Conservation (phyloP, 2,113 vertebrate genomes). For the Gopherus evgoodei region DNA sequence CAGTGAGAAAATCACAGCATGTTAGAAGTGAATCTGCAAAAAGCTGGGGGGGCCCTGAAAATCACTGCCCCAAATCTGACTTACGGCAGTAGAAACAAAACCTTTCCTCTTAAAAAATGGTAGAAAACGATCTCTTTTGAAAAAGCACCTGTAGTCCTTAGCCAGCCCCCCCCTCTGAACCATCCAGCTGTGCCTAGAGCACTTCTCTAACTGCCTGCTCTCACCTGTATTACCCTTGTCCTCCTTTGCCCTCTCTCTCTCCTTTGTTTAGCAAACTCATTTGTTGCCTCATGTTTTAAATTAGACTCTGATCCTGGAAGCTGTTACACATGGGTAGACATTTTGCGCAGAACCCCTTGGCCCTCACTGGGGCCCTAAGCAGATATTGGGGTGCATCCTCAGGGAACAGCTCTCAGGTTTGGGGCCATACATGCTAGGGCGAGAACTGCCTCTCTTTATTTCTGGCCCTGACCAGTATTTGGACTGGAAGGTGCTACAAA, state of each 20-base stretch:
- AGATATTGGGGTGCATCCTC: background rate
- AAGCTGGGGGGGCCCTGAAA: background rate
- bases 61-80: background rate
- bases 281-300: background rate
- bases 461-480: fast-evolving
- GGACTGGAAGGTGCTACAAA: fast-evolving
- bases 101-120: background rate
- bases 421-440: background rate
- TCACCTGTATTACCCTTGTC: constrained; percentile 18
- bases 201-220: background rate
- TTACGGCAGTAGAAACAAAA: background rate
- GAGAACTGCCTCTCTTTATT: background rate
- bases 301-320: background rate
- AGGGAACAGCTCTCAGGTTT: background rate
- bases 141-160: background rate
- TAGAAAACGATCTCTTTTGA: constrained; percentile 26
- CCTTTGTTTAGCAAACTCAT: background rate
- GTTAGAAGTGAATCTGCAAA: background rate
- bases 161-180: background rate
- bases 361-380: background rate
- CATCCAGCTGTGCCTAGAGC: background rate
- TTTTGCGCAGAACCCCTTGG: background rate
- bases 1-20: fast-evolving
- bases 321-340: background rate
- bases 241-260: background rate